A percentile compares a stretch with the other conserved stretches of the same genome.
Conservation (phyloP, 2,113 vertebrate species). For the Falcunculus frontatus region DNA sequence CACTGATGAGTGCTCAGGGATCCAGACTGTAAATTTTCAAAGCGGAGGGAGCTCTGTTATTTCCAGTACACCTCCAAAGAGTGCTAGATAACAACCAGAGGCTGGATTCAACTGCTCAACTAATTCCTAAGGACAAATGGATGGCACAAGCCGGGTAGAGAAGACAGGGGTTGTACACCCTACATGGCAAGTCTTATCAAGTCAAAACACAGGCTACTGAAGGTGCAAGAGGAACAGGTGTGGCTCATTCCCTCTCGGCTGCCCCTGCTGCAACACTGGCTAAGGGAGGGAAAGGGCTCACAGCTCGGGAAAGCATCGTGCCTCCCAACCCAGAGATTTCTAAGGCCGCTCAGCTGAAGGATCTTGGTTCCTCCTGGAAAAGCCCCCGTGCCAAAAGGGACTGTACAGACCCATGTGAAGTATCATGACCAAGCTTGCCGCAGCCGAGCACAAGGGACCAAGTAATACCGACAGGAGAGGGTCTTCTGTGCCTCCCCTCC, state of each 20-base stretch:
- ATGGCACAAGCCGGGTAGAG: background rate
- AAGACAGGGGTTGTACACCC: background rate
- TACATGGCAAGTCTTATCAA: background rate
- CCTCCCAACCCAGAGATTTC: fast-evolving
- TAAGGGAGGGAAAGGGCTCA: background rate
- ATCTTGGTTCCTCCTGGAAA: background rate
- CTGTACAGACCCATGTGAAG: background rate
- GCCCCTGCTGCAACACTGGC: background rate
- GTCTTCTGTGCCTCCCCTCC: background rate
- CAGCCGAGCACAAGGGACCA: background rate
- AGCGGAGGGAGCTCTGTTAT: background rate
- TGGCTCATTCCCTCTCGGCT: background rate
- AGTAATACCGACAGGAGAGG: background rate
- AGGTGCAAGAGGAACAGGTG: background rate
- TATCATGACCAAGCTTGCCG: fast-evolving
- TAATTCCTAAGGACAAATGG: background rate
- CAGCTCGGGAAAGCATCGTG: background rate
- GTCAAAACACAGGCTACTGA: background rate
- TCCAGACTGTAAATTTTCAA: background rate
- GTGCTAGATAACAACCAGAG: background rate
- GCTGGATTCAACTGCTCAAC: background rate
- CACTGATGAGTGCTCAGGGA: background rate
- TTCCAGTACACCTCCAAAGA: background rate
- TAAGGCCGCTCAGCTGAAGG: fast-evolving
- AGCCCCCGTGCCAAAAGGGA: fast-evolving